Evolutionary conservation across 2,113 vertebrate species (phyloP), one percentile per base, ranked within the genome.

Genomic region (Melanerpes aurifrons): DNA sequence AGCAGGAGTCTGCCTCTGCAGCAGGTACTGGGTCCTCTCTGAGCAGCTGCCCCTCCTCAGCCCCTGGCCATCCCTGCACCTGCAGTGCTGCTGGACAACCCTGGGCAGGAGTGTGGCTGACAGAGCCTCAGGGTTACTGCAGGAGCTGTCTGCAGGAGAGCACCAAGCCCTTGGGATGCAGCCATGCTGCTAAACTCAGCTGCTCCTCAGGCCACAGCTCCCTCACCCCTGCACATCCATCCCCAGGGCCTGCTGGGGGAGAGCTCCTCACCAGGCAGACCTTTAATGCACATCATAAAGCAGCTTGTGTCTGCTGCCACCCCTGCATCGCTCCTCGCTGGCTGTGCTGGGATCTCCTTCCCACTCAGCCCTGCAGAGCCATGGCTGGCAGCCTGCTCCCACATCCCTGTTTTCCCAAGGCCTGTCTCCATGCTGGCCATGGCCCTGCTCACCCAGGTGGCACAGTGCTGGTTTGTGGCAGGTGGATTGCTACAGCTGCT

Each of bases 331-430:
- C 37, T 62, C 31, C 43, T 69, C 0, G 0, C n/a, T 66, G n/a
- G 28, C 21, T 67, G 67, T 53, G 32, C 47, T 43, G 43, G 35
- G 21, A 48, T 28, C 77, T 64, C 76, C 28, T 31, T 32, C 62
- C 54, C 8, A 5, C 31, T 75, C 5, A 2, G 29, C 35, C 16
- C 14, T 35, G 40, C 10, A 7, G 3, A 9, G 31, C 22, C 0
- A 0, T 18, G 32, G 57, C 11, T 64, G n/a, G n/a, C 57, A 73
- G n/a, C 56, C 45, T 86, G 80, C 37, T 86, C 37, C 61, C 25
- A 47, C 35, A 73, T 35, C 37, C 50, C n/a, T 45, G 40, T 26
- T 63, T 73, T 75, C 3, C 3, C 78, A 75, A 80, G 45, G 31
- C 50, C 50, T 17, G 13, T 58, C 54, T 86, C 63, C 2, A 0